These are phyloP conservation scores for Mimachlamys varia DNA, from an alignment of 2,888 invertebrate genomes.

Conservation along the genomic window DNA sequence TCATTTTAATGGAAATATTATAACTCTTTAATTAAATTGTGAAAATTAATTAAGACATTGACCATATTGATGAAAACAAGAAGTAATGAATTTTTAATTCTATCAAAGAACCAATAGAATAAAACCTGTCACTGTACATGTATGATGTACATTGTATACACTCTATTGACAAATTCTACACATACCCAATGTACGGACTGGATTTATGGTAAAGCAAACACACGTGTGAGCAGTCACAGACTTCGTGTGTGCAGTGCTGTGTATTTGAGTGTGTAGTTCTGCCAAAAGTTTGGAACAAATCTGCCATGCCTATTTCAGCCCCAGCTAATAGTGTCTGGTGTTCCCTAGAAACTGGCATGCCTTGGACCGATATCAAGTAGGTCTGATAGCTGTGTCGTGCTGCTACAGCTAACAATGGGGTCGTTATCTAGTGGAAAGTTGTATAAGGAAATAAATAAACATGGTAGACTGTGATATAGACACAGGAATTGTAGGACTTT, in stretches of 20 bases:
- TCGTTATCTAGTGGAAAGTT: neutral
- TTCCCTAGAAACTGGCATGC: neutral
- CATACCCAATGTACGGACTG: neutral
- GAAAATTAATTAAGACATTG: no score
- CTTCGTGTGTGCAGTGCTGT: neutral
- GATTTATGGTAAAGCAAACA: neutral
- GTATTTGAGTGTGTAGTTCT: constrained; percentile 9
- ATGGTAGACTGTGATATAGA: neutral
- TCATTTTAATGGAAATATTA: no score
- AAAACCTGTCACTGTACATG: neutral
- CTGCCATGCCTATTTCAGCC: constrained; percentile 29
- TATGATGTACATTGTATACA: neutral
- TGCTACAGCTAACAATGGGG: constrained; percentile 9
- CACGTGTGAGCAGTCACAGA: constrained; percentile 19
- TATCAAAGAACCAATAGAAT: no score
- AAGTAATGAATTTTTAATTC: no score
- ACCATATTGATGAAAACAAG: no score
- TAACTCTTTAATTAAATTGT: no score
- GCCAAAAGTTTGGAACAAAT: constrained; percentile 32
- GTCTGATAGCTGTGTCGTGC: constrained; percentile 16
- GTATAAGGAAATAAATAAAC: constrained; percentile 24
- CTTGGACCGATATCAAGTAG: neutral
- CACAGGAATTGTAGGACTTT: neutral
- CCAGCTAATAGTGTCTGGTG: neutral
- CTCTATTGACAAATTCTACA: neutral